Base-by-base conservation (phyloP, 2,797 vertebrate species). In the Glyptemys insculpta region DNA sequence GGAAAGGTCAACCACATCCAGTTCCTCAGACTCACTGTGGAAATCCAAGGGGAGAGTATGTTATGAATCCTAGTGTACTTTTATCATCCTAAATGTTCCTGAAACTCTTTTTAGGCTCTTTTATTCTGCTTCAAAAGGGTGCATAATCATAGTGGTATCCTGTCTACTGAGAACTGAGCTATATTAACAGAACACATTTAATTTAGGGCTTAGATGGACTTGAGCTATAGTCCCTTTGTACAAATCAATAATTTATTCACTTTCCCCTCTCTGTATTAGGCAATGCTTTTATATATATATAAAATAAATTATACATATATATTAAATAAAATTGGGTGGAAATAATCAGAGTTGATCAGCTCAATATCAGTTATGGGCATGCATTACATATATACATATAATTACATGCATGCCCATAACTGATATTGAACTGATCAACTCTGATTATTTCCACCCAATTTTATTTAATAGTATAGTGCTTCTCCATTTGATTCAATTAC, bases 221-320 rank as follows among this genome's bases (percentile, higher is more conserved):
- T 47, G 3, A 14, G 78, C 82, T 50, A 15, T 3, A 27, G 7
- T 78, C 74, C 15, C 14, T 29, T 78, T 44, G 16, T 0, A 54
- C 80, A 50, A 89, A 72, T 25, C 37, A 72, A 37, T 72, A 37
- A 59, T 6, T 6, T 11, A 82, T 65, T 81, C 50, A 6, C 1
- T 3, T 85, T 91, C 82, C 84, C 10, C 56, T 92, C 41, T 79
- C 57, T 21, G 8, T n/a, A 44, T 41, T 57, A 59, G 47, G 57
- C 8, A 0, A 19, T 49, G 0, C 25, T 37, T 6, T 1, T n/a
- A 72, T 47, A 49, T 76, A 54, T 85, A n/a, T n/a, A 0, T 52
- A 92, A 4, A 29, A 47, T 76, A 47, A 76, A 47, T 44, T 65
- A 80, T 88, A 49, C 78, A 81, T 47, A 23, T 65, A 15, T 53